Evolutionary conservation across 1,140 invertebrate species (phyloP), one percentile per base, ranked within the genome.

Genomic region (Nasonia vitripennis): DNA sequence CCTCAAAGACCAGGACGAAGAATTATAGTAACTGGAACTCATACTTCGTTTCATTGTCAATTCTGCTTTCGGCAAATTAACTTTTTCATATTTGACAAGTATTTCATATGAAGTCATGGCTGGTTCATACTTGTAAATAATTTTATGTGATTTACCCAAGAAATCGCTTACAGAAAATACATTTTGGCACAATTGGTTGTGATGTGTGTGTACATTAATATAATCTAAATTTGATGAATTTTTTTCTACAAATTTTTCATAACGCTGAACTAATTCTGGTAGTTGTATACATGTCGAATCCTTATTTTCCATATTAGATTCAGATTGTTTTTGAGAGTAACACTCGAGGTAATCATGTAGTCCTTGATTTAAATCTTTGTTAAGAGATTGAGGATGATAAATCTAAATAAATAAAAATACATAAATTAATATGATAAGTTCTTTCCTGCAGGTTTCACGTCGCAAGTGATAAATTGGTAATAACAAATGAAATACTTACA

Each of bases 321-420:
- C 12, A 23, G 17, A 55, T 67, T 82, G 55, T 51, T 84, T 78
- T 48, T 6, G 75, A 67, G 41, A 85, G 70, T 92, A 90, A 85
- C 88, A 45, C 20, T 88, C 70, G 0, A 91, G 2, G 85, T 92
- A 93, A 84, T 90, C 86, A 0, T 41, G 41, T 17, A 89, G 23
- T 1, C 88, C 87, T 2, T 81, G 68, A 62, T 89, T 89, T 45
- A 93, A 84, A 77, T 87, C 87, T 55, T 89, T 70, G 68, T 91
- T 86, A n/a, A 92, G 82, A 27, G 86, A 89, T n/a, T 90, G 81
- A 3, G 89, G 77, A 73, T 89, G 81, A 83, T 89, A 93, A 45
- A 90, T 84, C 90, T 91, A 70, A 34, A 86, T 75, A 84, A 84
- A 71, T 68, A 81, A 87, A 68, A 68, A n/a, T 70, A 23, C 37